These are phyloP conservation scores for Phycodurus eques DNA, from an alignment of 2,113 vertebrate species.

Conservation along the genomic window DNA sequence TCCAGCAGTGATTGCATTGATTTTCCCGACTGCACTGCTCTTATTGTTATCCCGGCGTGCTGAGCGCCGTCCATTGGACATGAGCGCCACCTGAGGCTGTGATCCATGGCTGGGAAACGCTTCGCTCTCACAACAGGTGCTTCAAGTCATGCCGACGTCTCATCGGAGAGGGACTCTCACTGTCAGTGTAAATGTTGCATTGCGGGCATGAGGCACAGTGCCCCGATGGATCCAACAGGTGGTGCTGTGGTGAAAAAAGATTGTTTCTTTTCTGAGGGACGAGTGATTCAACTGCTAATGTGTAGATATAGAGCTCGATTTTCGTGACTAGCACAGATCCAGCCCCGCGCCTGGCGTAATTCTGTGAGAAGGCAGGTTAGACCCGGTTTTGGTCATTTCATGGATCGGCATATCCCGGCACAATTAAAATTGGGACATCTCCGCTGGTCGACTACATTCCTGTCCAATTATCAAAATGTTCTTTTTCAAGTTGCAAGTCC, in stretches of 20 bases:
- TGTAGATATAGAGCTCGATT: too few species aligned
- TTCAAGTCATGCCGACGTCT: conserved; percentile 34
- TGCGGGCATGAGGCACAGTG: background rate
- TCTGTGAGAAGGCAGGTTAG: too few species aligned
- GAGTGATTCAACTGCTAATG: too few species aligned
- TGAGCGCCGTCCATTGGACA: conserved; percentile 61
- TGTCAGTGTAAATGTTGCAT: background rate
- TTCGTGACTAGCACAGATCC: too few species aligned
- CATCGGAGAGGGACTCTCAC: background rate
- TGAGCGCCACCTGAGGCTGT: conserved; percentile 57
- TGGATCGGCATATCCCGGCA: too few species aligned
- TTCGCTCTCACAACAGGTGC: conserved; percentile 53
- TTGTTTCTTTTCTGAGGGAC: too few species aligned
- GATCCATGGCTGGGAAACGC: conserved; percentile 55
- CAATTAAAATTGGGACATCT: too few species aligned
- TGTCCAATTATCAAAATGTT: too few species aligned
- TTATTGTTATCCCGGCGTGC: conserved; percentile 61
- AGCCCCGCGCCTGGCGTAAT: too few species aligned
- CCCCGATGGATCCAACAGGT: background rate
- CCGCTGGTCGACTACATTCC: too few species aligned
- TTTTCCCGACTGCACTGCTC: conserved; percentile 54
- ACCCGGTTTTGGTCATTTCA: too few species aligned
- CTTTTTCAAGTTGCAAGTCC: too few species aligned
- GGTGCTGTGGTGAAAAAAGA: background rate
- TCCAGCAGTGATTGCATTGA: conserved; percentile 65